A percentile compares a stretch with the other conserved stretches of the same genome.
Conservation (phyloP, 2,888 invertebrate species). For the Xanthia togata region DNA sequence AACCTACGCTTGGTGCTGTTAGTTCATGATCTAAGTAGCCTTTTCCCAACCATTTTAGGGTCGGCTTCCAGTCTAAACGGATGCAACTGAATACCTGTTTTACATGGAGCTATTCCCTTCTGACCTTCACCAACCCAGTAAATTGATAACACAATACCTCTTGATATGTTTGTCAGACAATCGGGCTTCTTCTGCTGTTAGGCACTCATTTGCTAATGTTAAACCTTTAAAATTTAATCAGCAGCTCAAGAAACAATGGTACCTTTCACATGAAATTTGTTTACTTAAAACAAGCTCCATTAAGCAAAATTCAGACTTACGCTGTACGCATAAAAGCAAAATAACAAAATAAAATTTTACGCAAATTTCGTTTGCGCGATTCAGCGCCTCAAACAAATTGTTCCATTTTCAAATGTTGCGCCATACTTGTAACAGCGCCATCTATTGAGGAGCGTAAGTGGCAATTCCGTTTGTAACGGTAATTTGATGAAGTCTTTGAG, state of each 20-base stretch:
- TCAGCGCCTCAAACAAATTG: conserved; percentile 38
- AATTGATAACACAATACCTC: background rate
- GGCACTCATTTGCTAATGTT: too few relatives aligned
- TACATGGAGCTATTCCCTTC: background rate
- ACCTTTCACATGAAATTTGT: conserved; percentile 15
- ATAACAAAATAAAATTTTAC: conserved; percentile 49
- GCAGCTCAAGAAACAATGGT: background rate
- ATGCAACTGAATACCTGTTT: background rate
- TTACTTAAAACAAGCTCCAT: conserved; percentile 20
- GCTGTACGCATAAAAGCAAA: conserved; percentile 20
- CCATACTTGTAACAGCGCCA: conserved; percentile 46
- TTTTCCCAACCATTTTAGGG: background rate
- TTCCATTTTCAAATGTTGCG: conserved; percentile 41
- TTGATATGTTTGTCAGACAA: background rate
- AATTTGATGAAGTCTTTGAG: conserved; percentile 45
- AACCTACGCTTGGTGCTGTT: background rate
- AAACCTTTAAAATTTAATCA: background rate
- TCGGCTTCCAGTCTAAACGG: background rate
- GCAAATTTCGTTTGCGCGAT: conserved; percentile 42
- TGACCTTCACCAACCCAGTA: background rate
- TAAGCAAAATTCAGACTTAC: conserved; percentile 6
- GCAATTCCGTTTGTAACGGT: conserved; percentile 43
- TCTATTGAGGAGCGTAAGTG: conserved; percentile 46
- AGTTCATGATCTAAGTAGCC: background rate
- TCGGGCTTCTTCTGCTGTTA: background rate